Evolutionary conservation across 1,140 invertebrate genomes (phyloP).

Genomic region (Chelonus insularis): DNA sequence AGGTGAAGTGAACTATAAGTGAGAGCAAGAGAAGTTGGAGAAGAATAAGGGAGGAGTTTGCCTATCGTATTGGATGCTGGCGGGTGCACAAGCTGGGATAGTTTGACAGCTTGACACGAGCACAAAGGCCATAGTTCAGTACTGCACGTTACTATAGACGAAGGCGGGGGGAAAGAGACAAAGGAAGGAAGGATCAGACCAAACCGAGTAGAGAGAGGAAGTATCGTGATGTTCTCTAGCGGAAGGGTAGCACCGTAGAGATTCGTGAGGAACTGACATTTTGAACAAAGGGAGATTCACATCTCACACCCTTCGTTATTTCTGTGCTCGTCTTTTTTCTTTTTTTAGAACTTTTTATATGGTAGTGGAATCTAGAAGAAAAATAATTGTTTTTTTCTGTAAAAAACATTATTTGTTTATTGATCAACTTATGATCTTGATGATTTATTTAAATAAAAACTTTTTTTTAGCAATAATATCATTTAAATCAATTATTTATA

Average conservation of each 20-base stretch:
- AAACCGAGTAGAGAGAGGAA: conserved; percentile 34
- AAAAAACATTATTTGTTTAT: no score
- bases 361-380: no score
- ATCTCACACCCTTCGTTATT: conserved; percentile 19
- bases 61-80: conserved; percentile 51
- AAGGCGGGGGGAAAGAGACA: conserved; percentile 31
- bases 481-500: no score
- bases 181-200: conserved; percentile 22
- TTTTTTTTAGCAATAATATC: no score
- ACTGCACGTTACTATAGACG: conserved; percentile 3
- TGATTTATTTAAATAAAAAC: no score
- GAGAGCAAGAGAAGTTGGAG: conserved; percentile 9
- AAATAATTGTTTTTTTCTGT: no score
- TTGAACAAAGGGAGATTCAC: conserved; percentile 45
- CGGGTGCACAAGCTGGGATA: conserved; percentile 44
- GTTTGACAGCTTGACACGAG: conserved; percentile 61
- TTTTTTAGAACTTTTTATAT: no score
- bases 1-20: not conserved
- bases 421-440: no score
- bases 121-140: conserved; percentile 47
- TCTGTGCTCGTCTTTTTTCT: not conserved
- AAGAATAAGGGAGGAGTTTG: conserved; percentile 30
- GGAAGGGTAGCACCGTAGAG: conserved; percentile 33
- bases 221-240: conserved; percentile 51
- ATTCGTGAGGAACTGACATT: conserved; percentile 30